phyloP scores from a whole-genome alignment of 2,797 vertebrate genomes.

The Pipistrellus nathusii region DNA sequence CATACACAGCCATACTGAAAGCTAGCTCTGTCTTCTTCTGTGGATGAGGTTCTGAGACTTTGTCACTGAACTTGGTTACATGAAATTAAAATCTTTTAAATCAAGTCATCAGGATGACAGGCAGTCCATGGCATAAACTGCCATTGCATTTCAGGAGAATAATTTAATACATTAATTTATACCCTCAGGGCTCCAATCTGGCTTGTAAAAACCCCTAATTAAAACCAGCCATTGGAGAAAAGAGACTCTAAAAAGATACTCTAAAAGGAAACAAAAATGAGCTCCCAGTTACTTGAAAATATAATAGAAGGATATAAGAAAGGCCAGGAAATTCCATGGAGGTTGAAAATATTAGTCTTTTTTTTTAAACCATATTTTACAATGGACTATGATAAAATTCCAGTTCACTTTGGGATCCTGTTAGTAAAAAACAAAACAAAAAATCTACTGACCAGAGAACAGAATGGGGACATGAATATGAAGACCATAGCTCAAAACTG shows the following conservation, averaged over 20 bases:
- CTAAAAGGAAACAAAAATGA: background rate
- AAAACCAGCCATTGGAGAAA: slow-evolving; percentile 46
- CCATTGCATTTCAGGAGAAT: slow-evolving; percentile 46
- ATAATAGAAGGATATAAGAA: slow-evolving; percentile 23
- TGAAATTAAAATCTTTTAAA: slow-evolving; percentile 57
- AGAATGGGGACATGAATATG: background rate
- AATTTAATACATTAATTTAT: slow-evolving; percentile 53
- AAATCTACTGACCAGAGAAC: background rate
- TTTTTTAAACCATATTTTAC: background rate
- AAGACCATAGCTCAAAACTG: slow-evolving; percentile 39
- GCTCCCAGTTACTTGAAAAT: background rate
- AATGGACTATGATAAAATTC: slow-evolving; percentile 40
- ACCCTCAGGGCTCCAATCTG: background rate
- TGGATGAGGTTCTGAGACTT: background rate
- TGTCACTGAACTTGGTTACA: slow-evolving; percentile 40
- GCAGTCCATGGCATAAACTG: background rate
- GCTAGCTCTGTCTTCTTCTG: background rate
- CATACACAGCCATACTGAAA: background rate
- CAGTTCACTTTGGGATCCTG: background rate
- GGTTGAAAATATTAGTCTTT: background rate
- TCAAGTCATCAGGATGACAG: slow-evolving; percentile 58
- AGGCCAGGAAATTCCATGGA: slow-evolving; percentile 10
- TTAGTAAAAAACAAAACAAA: background rate
- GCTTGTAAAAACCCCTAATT: background rate
- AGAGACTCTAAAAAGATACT: background rate